Evolutionary conservation across 2,797 vertebrate genomes (phyloP), one percentile per base, ranked within the genome.

Genomic region (Karalla daura): DNA sequence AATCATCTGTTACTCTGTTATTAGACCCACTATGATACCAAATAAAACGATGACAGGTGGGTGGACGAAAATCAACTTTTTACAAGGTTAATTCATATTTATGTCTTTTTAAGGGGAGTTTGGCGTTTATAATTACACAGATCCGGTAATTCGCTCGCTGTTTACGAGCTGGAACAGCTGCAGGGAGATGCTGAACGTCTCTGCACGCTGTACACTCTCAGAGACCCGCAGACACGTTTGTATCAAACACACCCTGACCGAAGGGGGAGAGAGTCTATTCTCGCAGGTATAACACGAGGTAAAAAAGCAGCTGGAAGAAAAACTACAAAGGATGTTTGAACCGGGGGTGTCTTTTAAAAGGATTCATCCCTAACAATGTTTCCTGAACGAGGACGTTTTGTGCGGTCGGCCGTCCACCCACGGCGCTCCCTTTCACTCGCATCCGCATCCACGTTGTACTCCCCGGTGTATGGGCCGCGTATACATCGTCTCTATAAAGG

Each of bases 361-460:
- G 24, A 47, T 44, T 36, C 47, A 45, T 64, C 51, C 40, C 45
- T 17, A 20, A 51, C 32, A 28, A 20, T 39, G 15, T 53, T 50
- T 63, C 32, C 21, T 63, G 35, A 75, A 63, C 58, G 27, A 55
- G 61, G 35, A 72, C 24, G 20, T 47, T 15, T 54, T 69, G 52
- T 55, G 63, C 24, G 17, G 33, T 18, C 0, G 33, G 28, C 24
- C 30, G 35, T 66, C 49, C 58, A 58, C 63, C 55, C 43, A 67
- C 46, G 13, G 35, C 4, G 24, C 11, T 40, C 30, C 23, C 50
- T 35, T 65, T 76, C 41, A 39, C 62, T 51, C 50, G 25, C 37
- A 66, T 76, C 47, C 60, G 50, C 9, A 28, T 33, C 52, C 51
- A 21, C 18, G 39, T n/a, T 77, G 50, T 46, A 36, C 46, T 76